Evolutionary conservation across 1,140 invertebrate species (phyloP).

Genomic region (Aphelenchoides besseyi): DNA sequence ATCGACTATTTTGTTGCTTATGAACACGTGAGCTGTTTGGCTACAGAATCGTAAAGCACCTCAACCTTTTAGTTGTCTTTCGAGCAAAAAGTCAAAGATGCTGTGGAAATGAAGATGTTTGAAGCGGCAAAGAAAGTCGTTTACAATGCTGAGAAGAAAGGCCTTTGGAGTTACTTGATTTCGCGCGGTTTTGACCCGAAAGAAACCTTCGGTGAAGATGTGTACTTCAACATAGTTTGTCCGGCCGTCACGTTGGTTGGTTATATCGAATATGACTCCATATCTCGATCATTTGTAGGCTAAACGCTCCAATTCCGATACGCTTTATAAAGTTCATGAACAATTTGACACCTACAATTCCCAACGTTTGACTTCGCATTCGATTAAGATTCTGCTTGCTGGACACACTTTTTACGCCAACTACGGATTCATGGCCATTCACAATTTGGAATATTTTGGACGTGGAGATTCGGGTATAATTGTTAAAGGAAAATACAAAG

Average conservation of each 20-base stretch:
- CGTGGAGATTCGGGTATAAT: slow-evolving; percentile 2
- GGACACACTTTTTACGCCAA: slow-evolving; percentile 19
- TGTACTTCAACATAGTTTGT: slow-evolving; percentile 9
- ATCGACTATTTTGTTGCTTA: not conserved
- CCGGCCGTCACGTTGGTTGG: not conserved
- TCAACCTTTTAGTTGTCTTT: not conserved
- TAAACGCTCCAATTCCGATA: slow-evolving; percentile 4
- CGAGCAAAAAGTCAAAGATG: slow-evolving; percentile 13
- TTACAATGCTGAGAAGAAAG: slow-evolving; percentile 10
- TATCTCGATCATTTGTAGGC: not conserved
- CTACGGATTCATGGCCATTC: not conserved
- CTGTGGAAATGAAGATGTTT: slow-evolving; percentile 4
- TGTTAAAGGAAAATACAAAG: not conserved
- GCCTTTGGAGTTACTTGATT: not conserved
- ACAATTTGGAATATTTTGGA: slow-evolving; percentile 16
- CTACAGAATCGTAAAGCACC: not conserved
- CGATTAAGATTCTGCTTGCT: not conserved
- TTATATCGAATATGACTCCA: not conserved
- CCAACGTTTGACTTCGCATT: not conserved
- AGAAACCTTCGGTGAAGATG: slow-evolving; percentile 1
- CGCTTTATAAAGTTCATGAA: not conserved
- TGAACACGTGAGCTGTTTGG: slow-evolving; percentile 12
- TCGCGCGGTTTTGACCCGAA: slow-evolving; percentile 8
- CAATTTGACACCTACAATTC: not conserved
- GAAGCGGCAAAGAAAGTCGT: not conserved